Base-by-base conservation (phyloP, 2,888 invertebrate species). In the Trichogramma dendrolimi region DNA sequence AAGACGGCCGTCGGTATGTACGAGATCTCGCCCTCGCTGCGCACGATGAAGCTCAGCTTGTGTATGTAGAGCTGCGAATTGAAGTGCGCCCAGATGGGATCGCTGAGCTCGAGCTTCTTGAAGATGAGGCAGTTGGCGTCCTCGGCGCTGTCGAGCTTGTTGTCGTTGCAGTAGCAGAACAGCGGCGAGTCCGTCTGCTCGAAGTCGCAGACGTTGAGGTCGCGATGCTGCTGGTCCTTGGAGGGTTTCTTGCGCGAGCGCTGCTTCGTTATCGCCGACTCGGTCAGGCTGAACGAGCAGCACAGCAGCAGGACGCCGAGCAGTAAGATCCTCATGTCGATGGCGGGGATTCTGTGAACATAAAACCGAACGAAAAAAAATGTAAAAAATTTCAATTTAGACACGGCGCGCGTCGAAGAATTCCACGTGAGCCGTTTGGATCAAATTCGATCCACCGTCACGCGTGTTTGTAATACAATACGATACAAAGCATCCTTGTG, bases 41-140 rank as follows among this genome's bases (percentile, higher is more conserved):
- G 85, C 52, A 90, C 85, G 71, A 87, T 86, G 73, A 92, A 87
- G 72, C 86, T 87, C 70, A 92, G 82, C 76, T 87, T 86, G 72
- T 86, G 83, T 68, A 91, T 78, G 71, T 85, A 83, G 54, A 86
- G 86, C 77, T 92, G 91, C 43, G 88, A 87, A 38, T 84, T 83
- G 78, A 91, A 90, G 72, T 87, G 84, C 67, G 84, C 84, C 91
- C 92, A 92, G 71, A 89, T 84, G 66, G 85, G 84, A 75, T 90
- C 87, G 69, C 88, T 87, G 63, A 83, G 83, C 6, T 85, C 83
- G 72, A 89, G 83, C 48, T 84, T 83, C 69, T 85, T 86, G 79
- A 90, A 88, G 52, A 92, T 85, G 86, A 88, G 87, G 76, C 92
- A 93, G 78, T 89, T 89, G 53, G 88, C 89, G 70, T 87, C 87